These are phyloP conservation scores for Macaria liturata DNA, from an alignment of 2,888 invertebrate species.

Conservation along the genomic window DNA sequence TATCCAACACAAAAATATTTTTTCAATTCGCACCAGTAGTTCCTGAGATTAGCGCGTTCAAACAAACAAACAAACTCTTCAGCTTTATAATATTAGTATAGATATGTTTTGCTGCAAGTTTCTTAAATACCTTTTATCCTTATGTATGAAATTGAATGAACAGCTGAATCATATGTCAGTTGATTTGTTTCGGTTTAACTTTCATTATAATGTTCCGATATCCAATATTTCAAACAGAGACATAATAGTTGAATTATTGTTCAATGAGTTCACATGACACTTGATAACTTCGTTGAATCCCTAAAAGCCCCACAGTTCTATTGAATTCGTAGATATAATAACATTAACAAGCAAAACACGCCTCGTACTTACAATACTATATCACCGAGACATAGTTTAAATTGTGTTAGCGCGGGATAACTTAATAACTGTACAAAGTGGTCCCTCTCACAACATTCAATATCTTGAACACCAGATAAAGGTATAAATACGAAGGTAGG, in stretches of 20 bases:
- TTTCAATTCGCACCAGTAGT: too few species aligned
- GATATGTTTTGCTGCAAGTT: too few species aligned
- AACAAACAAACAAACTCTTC: too few species aligned
- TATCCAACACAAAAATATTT: too few species aligned
- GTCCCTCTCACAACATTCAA: constrained; percentile 45
- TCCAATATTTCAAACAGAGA: too few species aligned
- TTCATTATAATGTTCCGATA: too few species aligned
- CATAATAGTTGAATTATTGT: not conserved
- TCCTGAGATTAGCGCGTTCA: too few species aligned
- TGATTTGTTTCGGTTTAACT: too few species aligned
- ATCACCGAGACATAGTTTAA: constrained; percentile 16
- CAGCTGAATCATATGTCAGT: too few species aligned
- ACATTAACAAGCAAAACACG: constrained; percentile 27
- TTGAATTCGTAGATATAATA: constrained; percentile 21
- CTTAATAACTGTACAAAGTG: constrained; percentile 42
- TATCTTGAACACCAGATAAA: constrained; percentile 31
- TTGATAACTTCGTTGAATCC: constrained; percentile 1
- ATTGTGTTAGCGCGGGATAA: constrained; percentile 28
- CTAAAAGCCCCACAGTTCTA: constrained; percentile 18
- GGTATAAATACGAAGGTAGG: constrained; percentile 43
- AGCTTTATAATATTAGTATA: too few species aligned
- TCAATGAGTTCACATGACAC: constrained; percentile 1
- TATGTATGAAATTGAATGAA: too few species aligned
- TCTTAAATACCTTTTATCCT: too few species aligned
- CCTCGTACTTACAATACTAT: constrained; percentile 11